Evolutionary conservation across 2,797 vertebrate genomes (phyloP).

Genomic region (Clarias platycephalus): DNA sequence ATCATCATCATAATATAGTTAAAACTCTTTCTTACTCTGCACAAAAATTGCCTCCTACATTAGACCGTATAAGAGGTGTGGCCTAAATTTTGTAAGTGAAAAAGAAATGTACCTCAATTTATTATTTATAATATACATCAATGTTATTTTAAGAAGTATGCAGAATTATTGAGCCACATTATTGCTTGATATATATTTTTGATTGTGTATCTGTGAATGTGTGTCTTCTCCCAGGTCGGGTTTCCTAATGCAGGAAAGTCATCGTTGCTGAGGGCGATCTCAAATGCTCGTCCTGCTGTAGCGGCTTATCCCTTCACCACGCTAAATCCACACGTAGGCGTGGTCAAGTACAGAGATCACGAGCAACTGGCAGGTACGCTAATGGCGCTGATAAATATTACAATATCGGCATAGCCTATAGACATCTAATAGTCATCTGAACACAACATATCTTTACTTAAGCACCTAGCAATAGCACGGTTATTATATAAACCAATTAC

Average conservation of each 20-base stretch:
- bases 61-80: no score
- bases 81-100: no score
- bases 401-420: neutral
- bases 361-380: constrained; percentile 88
- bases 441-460: neutral
- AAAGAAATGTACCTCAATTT: neutral
- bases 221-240: constrained; percentile 77
- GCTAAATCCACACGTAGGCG: constrained; percentile 89
- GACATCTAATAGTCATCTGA: neutral
- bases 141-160: neutral
- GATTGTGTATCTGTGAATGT: neutral
- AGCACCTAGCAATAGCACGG: neutral
- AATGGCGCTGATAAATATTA: neutral
- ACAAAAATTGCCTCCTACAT: neutral
- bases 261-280: constrained; percentile 86
- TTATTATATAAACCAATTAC: neutral
- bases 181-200: neutral
- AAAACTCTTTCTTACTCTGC: neutral
- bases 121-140: neutral
- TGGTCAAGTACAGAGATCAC: constrained; percentile 85
- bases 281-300: constrained; percentile 88
- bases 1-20: no score
- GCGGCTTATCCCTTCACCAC: constrained; percentile 95
- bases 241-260: constrained; percentile 98
- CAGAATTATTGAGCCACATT: neutral